Percentiles rank a stretch among this genome's conserved stretches.
These are phyloP conservation scores for Monopis laevigella DNA, from an alignment of 2,888 invertebrate species.

Conservation along the genomic window DNA sequence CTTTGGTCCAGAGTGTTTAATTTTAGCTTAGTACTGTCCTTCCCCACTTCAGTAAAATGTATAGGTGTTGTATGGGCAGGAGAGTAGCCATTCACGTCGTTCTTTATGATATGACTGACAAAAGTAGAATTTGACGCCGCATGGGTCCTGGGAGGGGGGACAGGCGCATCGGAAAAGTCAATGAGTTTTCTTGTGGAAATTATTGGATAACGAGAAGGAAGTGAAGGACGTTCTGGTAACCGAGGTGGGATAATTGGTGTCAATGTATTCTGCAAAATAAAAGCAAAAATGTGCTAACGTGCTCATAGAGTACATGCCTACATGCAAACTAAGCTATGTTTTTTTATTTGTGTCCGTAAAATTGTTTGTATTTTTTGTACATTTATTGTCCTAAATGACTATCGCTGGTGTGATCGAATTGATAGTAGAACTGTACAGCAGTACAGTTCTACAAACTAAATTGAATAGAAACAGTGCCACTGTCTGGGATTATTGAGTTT, in stretches of 20 bases:
- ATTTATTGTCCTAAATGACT: too few species aligned
- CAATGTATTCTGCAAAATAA: conserved; percentile 61
- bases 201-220: conserved; percentile 52
- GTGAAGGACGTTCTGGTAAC: conserved; percentile 55
- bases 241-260: conserved; percentile 54
- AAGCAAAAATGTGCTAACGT: conserved; percentile 54
- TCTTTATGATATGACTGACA: conserved; percentile 52
- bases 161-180: conserved; percentile 54
- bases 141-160: conserved; percentile 42
- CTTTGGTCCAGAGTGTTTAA: conserved; percentile 46
- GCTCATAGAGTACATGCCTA: conserved; percentile 49
- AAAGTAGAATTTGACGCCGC: conserved; percentile 38
- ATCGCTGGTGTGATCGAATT: too few species aligned
- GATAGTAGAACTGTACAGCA: too few species aligned
- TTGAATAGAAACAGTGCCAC: too few species aligned
- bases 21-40: conserved; percentile 48
- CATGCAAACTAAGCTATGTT: conserved; percentile 12
- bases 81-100: conserved; percentile 32
- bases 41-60: conserved; percentile 41
- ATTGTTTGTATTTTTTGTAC: too few species aligned
- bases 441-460: too few species aligned
- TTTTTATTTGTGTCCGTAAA: background rate
- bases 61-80: conserved; percentile 59
- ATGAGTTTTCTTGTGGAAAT: conserved; percentile 53
- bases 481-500: too few species aligned